phyloP scores from a whole-genome alignment of 2,113 vertebrate genomes.

The Psophia crepitans region DNA sequence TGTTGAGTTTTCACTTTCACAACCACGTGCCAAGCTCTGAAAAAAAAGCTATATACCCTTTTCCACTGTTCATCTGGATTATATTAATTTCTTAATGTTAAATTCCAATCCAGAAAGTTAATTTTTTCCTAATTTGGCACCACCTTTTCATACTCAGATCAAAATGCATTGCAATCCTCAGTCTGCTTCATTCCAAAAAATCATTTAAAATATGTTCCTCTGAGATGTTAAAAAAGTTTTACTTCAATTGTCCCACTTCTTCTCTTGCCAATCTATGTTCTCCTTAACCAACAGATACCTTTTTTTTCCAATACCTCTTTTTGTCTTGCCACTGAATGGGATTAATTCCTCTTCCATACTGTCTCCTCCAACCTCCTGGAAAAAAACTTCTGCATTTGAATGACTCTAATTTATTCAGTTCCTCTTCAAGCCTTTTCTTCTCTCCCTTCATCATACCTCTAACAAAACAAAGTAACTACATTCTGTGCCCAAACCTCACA shows the following conservation, averaged over 20 bases:
- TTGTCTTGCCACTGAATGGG: not conserved
- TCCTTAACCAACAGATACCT: not conserved
- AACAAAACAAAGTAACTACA: not conserved
- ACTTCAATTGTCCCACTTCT: not conserved
- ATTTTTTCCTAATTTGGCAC: not conserved
- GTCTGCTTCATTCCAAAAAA: not conserved
- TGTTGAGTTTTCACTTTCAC: not conserved
- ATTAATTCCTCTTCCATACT: not conserved
- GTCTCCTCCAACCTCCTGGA: not conserved
- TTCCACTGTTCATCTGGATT: not conserved
- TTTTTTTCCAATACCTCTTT: constrained; percentile 1
- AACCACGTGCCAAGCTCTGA: not conserved
- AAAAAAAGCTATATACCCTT: not conserved
- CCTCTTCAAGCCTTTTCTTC: not conserved
- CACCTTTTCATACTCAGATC: not conserved
- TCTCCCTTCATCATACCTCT: not conserved
- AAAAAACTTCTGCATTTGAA: not conserved
- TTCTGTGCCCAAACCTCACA: not conserved
- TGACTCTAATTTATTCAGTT: not conserved
- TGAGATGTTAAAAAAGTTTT: not conserved
- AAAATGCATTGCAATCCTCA: constrained; percentile 2
- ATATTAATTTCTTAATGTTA: not conserved
- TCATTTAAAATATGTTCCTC: not conserved
- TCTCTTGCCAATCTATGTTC: constrained; percentile 36
- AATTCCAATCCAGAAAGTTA: not conserved